phyloP scores from a whole-genome alignment of 2,797 vertebrate species.

The Sciurus carolinensis region DNA sequence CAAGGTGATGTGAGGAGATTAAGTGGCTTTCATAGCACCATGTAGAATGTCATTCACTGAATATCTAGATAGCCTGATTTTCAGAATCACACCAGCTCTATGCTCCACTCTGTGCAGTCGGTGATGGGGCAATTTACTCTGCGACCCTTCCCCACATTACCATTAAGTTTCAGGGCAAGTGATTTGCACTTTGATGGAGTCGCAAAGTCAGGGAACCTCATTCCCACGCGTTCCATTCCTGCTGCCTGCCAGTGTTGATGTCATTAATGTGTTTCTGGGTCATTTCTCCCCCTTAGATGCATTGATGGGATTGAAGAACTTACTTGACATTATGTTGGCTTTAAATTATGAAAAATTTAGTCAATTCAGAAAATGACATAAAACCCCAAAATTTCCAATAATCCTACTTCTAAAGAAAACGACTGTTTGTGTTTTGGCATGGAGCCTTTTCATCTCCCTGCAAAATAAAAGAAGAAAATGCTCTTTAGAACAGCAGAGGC shows the following conservation, averaged over 20 bases:
- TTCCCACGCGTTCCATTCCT: background rate
- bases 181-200: slow-evolving; percentile 16
- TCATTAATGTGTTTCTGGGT: slow-evolving; percentile 43
- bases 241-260: background rate
- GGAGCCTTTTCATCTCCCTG: too few relatives aligned
- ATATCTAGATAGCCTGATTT: slow-evolving; percentile 51
- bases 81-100: background rate
- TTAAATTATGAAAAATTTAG: slow-evolving; percentile 64
- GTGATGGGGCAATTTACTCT: background rate
- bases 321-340: slow-evolving; percentile 40
- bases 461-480: background rate
- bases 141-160: background rate
- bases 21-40: slow-evolving; percentile 47
- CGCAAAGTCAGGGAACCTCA: background rate
- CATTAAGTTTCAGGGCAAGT: background rate
- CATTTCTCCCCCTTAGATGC: background rate
- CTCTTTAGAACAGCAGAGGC: background rate
- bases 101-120: background rate
- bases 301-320: slow-evolving; percentile 34
- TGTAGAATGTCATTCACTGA: slow-evolving; percentile 32
- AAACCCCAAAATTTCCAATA: background rate
- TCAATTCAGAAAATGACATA: slow-evolving; percentile 44
- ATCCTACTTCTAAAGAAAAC: slow-evolving; percentile 54
- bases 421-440: background rate
- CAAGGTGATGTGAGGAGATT: slow-evolving; percentile 45